Evolutionary conservation across 2,888 invertebrate genomes (phyloP).

Genomic region (Agrotis segetum): DNA sequence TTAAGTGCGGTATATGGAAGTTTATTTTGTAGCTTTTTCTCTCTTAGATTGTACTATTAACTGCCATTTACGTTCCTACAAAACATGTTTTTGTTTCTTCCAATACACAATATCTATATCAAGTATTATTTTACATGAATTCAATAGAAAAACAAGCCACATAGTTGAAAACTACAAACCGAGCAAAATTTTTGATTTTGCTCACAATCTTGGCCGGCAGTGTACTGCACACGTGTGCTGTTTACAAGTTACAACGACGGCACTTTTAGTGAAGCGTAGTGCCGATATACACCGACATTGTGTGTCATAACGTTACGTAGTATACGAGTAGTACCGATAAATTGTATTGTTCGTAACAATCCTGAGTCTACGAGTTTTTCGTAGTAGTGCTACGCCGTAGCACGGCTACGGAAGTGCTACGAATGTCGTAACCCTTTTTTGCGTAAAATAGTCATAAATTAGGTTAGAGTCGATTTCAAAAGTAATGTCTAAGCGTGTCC

Average conservation of each 20-base stretch:
- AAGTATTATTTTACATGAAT: background rate
- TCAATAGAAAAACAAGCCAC: background rate
- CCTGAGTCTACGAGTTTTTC: background rate
- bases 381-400: slow-evolving; percentile 35
- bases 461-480: background rate
- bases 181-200: slow-evolving; percentile 9
- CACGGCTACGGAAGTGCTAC: slow-evolving; percentile 11
- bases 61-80: too few relatives aligned
- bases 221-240: slow-evolving; percentile 54
- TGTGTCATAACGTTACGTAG: slow-evolving; percentile 27
- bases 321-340: slow-evolving; percentile 1
- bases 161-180: slow-evolving; percentile 11
- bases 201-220: slow-evolving; percentile 32
- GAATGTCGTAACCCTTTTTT: background rate
- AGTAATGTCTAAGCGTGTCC: too few relatives aligned
- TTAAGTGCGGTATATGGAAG: slow-evolving; percentile 11
- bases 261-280: slow-evolving; percentile 54
- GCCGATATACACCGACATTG: slow-evolving; percentile 30
- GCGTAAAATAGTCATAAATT: background rate
- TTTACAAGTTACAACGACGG: slow-evolving; percentile 45
- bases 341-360: slow-evolving; percentile 13
- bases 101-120: background rate
- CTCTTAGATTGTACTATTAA: too few relatives aligned
- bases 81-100: too few relatives aligned
- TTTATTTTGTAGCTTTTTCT: background rate